Base-by-base conservation (phyloP, 2,888 invertebrate genomes). In the Plemyria rubiginata region DNA sequence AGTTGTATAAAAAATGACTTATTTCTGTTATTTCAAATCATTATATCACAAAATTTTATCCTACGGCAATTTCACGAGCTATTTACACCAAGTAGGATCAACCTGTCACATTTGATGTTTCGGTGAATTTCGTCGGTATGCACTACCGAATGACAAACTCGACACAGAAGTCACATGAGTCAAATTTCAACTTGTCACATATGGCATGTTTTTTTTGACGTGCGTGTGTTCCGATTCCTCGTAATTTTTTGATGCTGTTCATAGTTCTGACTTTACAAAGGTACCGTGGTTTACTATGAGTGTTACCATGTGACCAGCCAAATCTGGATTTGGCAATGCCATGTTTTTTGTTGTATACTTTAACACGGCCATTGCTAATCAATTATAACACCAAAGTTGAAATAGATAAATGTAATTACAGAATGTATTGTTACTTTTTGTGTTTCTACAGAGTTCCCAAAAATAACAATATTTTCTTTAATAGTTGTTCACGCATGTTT, bases 141-240 rank as follows among this genome's bases (percentile, higher is more conserved):
- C 78, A 73, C 80, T 79, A 77, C 80, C 78, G 83, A 78, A 78
- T 79, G 77, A 74, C 78, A 75, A 74, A 81, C 71, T 67, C 66
- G 65, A 79, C 81, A 79, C 81, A 82, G 82, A 75, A 84, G 84
- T 83, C 79, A 66, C 76, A 76, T 70, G 80, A 70, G 67, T 90
- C 87, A 62, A 74, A 82, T 89, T 87, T 76, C 88, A 80, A 76
- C 62, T 54, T 77, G 77, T 72, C 83, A 85, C 88, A 89, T 83
- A 80, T 89, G 87, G 78, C 73, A 65, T 60, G 38, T 67, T 77
- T 82, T 22, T 80, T 82, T 80, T 66, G 66, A 63, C 55, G 66
- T 81, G 80, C 77, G 82, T 80, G 81, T 81, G 84, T 83, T 80
- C 82, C 70, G 74, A 75, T 79, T 73, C 58, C 59, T 60, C 58